phyloP scores from a whole-genome alignment of 2,797 vertebrate genomes.

The Betta splendens region DNA sequence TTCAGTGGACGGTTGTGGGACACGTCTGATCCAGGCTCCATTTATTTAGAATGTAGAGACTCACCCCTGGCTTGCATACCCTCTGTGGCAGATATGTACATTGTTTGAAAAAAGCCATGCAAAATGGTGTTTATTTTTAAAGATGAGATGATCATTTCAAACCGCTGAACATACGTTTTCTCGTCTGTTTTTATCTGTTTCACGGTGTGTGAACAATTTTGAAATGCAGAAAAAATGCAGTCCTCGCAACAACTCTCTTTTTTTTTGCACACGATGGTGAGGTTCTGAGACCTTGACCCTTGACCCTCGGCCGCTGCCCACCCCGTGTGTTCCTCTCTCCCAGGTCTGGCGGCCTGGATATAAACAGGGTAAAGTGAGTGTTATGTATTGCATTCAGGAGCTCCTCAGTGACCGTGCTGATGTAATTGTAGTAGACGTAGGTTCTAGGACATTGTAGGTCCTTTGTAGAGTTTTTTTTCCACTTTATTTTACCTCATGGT shows the following conservation, averaged over 20 bases:
- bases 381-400: conserved; percentile 86
- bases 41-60: conserved; percentile 36
- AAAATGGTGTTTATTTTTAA: conserved; percentile 69
- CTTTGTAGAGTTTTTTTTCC: conserved; percentile 71
- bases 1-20: conserved; percentile 8
- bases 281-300: conserved; percentile 59
- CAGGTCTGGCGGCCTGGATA: conserved; percentile 85
- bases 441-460: conserved; percentile 87
- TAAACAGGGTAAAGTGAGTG: conserved; percentile 99
- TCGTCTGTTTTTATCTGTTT: conserved; percentile 49
- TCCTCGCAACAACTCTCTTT: conserved; percentile 67
- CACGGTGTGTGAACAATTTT: conserved; percentile 45
- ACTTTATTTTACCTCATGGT: conserved; percentile 35
- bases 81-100: conserved; percentile 71
- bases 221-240: conserved; percentile 69
- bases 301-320: conserved; percentile 58
- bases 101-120: conserved; percentile 62
- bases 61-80: conserved; percentile 32
- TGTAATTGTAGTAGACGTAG: conserved; percentile 85
- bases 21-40: conserved; percentile 11
- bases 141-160: conserved; percentile 65
- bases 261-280: conserved; percentile 68
- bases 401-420: conserved; percentile 87
- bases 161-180: conserved; percentile 58
- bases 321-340: conserved; percentile 79